Base-by-base conservation (phyloP, 2,797 vertebrate genomes). In the Acropternis orthonyx region DNA sequence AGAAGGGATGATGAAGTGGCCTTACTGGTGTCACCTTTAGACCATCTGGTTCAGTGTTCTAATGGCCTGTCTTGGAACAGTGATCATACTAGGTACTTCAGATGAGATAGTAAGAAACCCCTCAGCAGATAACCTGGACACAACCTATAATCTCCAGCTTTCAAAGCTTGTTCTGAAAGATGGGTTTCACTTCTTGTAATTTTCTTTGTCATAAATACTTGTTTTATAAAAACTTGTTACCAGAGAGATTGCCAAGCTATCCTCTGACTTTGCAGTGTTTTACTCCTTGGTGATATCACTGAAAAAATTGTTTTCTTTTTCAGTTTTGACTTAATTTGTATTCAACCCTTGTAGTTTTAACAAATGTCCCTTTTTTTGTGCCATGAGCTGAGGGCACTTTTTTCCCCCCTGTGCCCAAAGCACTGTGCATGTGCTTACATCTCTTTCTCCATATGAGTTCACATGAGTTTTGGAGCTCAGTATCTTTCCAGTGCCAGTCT, bases 341-440 rank as follows among this genome's bases (percentile, higher is more conserved):
- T 96, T 95, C 93, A 69, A 44, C n/a, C 10, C 28, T 66, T 78
- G 82, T 75, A 85, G 30, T 93, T 93, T 95, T 91, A 93, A 87
- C 2, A 0, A 92, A 92, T 72, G 82, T 88, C 78, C 6, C 49
- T 85, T 82, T 81, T 67, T 55, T 59, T 79, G 37, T 71, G 55
- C 76, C 75, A 13, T 41, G 55, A 88, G 58, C 83, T 89, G 87
- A 81, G 85, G 67, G 81, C 48, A 46, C 43, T 80, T 72, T 23
- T 32, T 66, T 66, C 69, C 54, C 55, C 27, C 28, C 43, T 63
- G 32, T 89, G 59, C 41, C 48, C 69, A 78, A 75, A 61, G 28
- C 27, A 6, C 51, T 81, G 51, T 68, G 30, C 49, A 9, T 52
- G 26, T 80, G 56, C 51, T 72, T 74, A 51, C 43, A 16, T 66